A percentile compares a stretch with the other conserved stretches of the same genome.
These are phyloP conservation scores for Malurus melanocephalus DNA, from an alignment of 2,113 vertebrate genomes.

Conservation along the genomic window DNA sequence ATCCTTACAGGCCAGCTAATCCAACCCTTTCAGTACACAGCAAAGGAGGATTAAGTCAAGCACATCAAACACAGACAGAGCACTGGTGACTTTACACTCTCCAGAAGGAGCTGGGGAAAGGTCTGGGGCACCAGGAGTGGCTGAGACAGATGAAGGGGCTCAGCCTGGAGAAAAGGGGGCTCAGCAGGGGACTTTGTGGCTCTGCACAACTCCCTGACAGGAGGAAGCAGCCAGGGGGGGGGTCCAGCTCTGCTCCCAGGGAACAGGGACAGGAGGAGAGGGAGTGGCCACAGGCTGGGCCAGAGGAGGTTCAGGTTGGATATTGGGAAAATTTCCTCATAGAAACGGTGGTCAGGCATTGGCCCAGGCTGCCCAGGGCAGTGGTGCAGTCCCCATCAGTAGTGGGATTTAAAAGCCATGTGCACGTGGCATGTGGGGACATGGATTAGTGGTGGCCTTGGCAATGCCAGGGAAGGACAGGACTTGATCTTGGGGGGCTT, in stretches of 20 bases:
- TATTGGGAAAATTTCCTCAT: neutral
- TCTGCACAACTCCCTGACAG: neutral
- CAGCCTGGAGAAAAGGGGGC: neutral
- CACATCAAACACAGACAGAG: neutral
- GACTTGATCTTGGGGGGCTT: neutral
- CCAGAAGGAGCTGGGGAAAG: neutral
- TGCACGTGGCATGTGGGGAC: neutral
- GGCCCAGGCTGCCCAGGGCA: neutral
- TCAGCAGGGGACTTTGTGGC: neutral
- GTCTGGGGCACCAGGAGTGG: accelerated
- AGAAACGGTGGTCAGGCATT: neutral
- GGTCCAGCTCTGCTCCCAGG: neutral
- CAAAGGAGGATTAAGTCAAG: accelerated
- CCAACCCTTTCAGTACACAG: neutral
- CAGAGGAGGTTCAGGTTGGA: neutral
- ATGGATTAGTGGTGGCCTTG: accelerated
- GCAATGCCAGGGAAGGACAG: neutral
- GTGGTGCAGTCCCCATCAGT: accelerated
- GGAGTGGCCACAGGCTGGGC: accelerated
- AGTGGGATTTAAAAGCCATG: accelerated
- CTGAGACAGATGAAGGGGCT: neutral
- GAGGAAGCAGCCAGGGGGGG: accelerated
- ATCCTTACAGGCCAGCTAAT: neutral
- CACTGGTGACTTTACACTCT: neutral
- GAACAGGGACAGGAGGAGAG: accelerated